A percentile compares a stretch with the other conserved stretches of the same genome.
Conservation (phyloP, 2,797 vertebrate species). For the Triplophysa yarkandensis region DNA sequence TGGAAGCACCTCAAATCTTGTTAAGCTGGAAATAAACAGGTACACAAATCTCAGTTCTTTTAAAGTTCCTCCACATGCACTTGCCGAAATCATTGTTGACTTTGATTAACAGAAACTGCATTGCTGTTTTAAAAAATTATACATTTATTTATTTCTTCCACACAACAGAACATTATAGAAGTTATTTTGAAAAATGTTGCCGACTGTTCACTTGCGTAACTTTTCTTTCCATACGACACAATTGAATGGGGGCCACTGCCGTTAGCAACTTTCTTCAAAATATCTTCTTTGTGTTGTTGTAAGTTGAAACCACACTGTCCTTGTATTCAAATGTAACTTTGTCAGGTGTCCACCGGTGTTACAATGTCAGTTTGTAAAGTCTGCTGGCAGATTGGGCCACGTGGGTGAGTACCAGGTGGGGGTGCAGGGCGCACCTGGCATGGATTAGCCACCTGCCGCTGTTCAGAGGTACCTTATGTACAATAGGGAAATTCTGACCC, state of each 20-base stretch:
- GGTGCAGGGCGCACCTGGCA: background rate
- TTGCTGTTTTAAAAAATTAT: background rate
- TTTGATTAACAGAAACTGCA: background rate
- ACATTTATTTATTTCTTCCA: too few species aligned
- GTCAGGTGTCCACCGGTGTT: background rate
- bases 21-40: background rate
- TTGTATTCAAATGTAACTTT: background rate
- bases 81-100: background rate
- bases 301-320: background rate
- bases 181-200: too few species aligned
- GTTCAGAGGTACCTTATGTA: background rate
- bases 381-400: background rate
- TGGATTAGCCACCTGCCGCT: slow-evolving; percentile 22
- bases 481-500: slow-evolving; percentile 7
- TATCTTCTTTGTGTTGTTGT: too few species aligned
- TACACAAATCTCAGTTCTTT: background rate
- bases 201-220: too few species aligned
- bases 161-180: too few species aligned
- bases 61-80: background rate
- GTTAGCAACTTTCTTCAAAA: too few species aligned
- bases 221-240: too few species aligned
- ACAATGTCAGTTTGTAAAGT: too few species aligned
- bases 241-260: too few species aligned
- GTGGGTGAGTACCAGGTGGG: slow-evolving; percentile 2
- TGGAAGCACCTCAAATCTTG: background rate